phyloP scores from a whole-genome alignment of 2,888 invertebrate genomes.

The Boloria selene region DNA sequence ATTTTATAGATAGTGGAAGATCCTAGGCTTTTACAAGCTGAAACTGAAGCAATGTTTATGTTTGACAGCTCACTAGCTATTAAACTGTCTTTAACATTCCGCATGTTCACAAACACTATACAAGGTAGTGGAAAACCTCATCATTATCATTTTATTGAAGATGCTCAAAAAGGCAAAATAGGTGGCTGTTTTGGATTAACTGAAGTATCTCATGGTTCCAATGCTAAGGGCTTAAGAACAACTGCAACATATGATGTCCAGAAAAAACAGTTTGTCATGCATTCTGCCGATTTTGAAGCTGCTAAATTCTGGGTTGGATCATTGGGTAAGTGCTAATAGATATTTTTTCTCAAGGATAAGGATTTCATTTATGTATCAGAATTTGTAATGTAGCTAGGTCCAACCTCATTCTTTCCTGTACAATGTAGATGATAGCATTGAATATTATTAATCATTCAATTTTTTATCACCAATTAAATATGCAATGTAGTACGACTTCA shows the following conservation, averaged over 20 bases:
- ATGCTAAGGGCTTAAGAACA: constrained; percentile 93
- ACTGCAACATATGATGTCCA: constrained; percentile 90
- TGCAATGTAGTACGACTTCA: no score
- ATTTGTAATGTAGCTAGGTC: background rate
- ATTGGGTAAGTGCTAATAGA: constrained; percentile 72
- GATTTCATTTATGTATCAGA: background rate
- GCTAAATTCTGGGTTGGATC: constrained; percentile 96
- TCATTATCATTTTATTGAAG: constrained; percentile 80
- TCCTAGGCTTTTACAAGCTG: constrained; percentile 74
- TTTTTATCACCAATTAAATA: no score
- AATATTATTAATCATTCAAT: no score
- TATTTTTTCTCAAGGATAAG: background rate
- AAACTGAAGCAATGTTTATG: constrained; percentile 80
- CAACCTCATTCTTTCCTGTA: no score
- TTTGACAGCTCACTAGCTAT: constrained; percentile 85
- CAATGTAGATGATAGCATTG: no score
- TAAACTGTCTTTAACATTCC: constrained; percentile 85
- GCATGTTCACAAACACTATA: constrained; percentile 85
- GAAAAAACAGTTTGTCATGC: constrained; percentile 89
- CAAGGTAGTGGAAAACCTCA: constrained; percentile 85
- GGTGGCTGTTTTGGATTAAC: constrained; percentile 90
- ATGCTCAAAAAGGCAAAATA: constrained; percentile 59
- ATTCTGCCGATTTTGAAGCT: constrained; percentile 94
- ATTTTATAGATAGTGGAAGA: constrained; percentile 69
- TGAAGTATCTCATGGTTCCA: constrained; percentile 95